phyloP scores from a whole-genome alignment of 2,113 vertebrate species.

The Tetrax tetrax region DNA sequence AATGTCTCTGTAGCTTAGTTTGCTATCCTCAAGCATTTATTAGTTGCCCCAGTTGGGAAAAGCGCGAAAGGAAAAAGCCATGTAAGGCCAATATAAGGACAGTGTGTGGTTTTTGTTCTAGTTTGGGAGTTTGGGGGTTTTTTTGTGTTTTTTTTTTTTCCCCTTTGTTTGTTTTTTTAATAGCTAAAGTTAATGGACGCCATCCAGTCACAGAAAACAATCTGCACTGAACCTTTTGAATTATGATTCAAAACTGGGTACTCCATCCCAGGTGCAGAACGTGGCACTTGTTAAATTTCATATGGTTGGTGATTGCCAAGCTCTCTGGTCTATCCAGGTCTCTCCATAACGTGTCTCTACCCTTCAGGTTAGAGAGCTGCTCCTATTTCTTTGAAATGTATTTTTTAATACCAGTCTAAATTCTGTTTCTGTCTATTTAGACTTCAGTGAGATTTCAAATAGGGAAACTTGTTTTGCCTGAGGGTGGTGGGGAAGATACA shows the following conservation, averaged over 20 bases:
- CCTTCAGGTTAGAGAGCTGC: neutral
- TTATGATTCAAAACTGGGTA: neutral
- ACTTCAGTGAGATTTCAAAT: neutral
- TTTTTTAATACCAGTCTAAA: neutral
- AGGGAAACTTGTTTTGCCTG: neutral
- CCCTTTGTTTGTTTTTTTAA: neutral
- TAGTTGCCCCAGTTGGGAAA: too few relatives aligned
- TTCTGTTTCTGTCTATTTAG: neutral
- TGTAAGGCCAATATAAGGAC: neutral
- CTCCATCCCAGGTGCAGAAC: neutral
- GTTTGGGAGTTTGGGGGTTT: too few relatives aligned
- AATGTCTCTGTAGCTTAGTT: neutral
- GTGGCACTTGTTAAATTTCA: neutral
- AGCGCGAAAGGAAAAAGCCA: too few relatives aligned
- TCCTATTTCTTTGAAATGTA: neutral
- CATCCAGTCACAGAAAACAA: neutral
- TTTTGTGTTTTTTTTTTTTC: too few relatives aligned
- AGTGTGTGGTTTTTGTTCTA: neutral
- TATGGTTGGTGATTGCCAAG: accelerated
- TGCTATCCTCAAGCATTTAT: too few relatives aligned
- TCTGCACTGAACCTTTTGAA: neutral
- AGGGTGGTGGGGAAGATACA: neutral
- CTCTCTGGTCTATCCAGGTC: neutral
- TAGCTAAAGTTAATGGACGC: neutral
- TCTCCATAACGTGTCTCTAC: neutral